Evolutionary conservation across 2,888 invertebrate species (phyloP), one percentile per base, ranked within the genome.

Genomic region (Plagodis pulveraria): DNA sequence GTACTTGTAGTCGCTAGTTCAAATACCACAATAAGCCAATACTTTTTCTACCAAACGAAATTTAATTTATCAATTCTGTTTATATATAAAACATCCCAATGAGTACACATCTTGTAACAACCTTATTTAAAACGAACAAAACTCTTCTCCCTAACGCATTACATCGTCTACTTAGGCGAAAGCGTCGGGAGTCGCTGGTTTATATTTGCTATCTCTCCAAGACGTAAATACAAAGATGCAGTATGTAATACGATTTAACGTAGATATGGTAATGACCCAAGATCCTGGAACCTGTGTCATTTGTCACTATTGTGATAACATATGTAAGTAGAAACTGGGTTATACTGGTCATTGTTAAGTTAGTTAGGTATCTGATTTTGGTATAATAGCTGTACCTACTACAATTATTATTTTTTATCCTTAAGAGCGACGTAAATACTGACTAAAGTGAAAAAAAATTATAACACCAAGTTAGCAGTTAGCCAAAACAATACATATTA

Each of bases 221-320:
- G 45, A 58, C 50, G 38, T 49, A 2, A 49, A 50, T 47, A 55
- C 54, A n/a, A 11, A 49, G 22, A 53, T 48, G 22, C 41, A 32
- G 0, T 41, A 42, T 44, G 53, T 52, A 53, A 22, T 44, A 8
- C 11, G 36, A 38, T 22, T 11, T 56, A 22, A 56, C 51, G 57
- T 65, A 65, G 67, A 69, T 71, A 71, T 64, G 69, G 66, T 69
- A 69, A 71, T 66, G 69, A 65, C 62, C 56, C 43, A 54, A 61
- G 56, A 63, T 49, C 44, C 60, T 38, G 43, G 58, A 60, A 64
- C 65, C 62, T 56, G 65, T 60, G 70, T 62, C 62, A 65, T 58
- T 62, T 65, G 65, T 63, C 65, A 65, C 65, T 66, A 52, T 55
- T 56, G 62, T 56, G 56, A 34, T 5, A 22, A 22, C 22, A 22